Evolutionary conservation across 2,113 vertebrate genomes (phyloP).

Genomic region (Spheniscus mendiculus): DNA sequence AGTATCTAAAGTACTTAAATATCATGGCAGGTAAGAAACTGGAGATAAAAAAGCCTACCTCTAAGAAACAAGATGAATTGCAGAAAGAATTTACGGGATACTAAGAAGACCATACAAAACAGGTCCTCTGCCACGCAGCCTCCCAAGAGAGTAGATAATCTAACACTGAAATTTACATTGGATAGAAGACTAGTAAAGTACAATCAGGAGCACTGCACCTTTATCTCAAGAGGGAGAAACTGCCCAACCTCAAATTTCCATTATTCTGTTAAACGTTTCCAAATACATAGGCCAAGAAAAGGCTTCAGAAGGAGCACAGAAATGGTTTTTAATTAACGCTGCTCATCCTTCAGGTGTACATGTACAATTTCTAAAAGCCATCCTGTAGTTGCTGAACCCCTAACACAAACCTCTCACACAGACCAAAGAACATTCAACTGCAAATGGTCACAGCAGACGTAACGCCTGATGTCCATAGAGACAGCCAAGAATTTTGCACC

Average conservation of each 20-base stretch:
- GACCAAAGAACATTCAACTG: background rate
- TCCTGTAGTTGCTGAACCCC: background rate
- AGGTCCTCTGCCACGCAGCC: background rate
- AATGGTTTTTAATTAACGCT: background rate
- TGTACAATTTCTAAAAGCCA: background rate
- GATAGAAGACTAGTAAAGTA: background rate
- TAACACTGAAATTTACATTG: background rate
- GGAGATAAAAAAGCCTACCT: background rate
- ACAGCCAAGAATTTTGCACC: constrained; percentile 52
- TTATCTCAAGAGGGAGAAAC: background rate
- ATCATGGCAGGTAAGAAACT: background rate
- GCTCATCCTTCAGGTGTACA: background rate
- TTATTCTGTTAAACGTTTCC: constrained; percentile 12
- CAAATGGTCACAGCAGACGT: background rate
- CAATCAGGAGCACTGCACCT: background rate
- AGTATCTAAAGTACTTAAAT: background rate
- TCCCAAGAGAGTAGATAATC: background rate
- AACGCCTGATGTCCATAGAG: background rate
- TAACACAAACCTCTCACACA: background rate
- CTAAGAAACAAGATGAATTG: background rate
- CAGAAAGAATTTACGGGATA: background rate
- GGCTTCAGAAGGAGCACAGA: background rate
- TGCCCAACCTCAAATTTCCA: background rate
- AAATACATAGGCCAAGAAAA: background rate
- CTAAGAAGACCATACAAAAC: background rate